Base-by-base conservation (phyloP, 2,797 vertebrate genomes). In the Ceyx erithaca region DNA sequence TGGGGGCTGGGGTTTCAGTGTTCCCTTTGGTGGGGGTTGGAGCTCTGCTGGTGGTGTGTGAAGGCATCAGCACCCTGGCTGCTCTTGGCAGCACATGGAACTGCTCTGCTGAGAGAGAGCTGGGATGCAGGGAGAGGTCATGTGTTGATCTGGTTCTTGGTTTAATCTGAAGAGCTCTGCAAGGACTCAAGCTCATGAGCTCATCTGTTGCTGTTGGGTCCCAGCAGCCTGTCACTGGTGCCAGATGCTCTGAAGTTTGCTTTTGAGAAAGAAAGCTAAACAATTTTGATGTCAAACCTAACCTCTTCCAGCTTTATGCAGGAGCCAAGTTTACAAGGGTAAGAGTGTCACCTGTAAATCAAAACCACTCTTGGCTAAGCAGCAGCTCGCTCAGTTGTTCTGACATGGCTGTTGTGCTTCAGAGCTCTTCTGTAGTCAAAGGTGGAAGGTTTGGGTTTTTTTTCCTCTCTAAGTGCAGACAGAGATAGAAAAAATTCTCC, bases 11-110 rank as follows among this genome's bases (percentile, higher is more conserved):
- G 22, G 19, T 10, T 17, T 21, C 15, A 35, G 25, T 6, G 57
- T 10, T 3, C 23, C 14, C 0, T 18, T 7, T 0, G 3, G 25
- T 16, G 31, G 30, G 14, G 9, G 15, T 11, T 33, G 4, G 4
- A 55, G 58, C 22, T 21, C 28, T 26, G 49, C 37, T 25, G 14
- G 4, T 9, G 59, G 31, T 0, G 0, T 23, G 35, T n/a, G 20
- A 43, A 54, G 17, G 1, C 21, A 3, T 4, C 10, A 0, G 31
- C 21, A 37, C 58, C 46, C 62, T 7, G 41, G n/a, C 30, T 0
- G n/a, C 79, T 25, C 23, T 3, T 7, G 45, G 64, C 33, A 28
- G 64, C 28, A n/a, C 12, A 10, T 2, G 7, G 43, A 30, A 3
- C 35, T 31, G 51, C 20, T 30, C 7, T 25, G 80, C 14, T 55